Evolutionary conservation across 2,888 invertebrate species (phyloP).

Genomic region (Blera fallax): DNA sequence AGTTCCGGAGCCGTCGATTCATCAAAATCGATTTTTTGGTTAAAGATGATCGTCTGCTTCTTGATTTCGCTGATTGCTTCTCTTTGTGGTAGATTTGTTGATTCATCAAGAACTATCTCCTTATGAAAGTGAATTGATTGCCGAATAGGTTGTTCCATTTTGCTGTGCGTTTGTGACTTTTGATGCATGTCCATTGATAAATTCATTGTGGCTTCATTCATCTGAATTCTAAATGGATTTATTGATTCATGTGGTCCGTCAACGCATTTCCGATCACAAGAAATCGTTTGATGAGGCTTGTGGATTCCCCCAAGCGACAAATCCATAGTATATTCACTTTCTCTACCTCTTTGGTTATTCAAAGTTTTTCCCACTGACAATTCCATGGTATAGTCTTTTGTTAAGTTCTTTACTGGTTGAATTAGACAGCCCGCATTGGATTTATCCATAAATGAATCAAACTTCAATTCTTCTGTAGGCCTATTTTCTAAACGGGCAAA

Average conservation of each 20-base stretch:
- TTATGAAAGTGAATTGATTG: neutral
- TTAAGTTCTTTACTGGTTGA: neutral
- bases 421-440: neutral
- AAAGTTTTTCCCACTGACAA: neutral
- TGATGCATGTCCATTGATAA: neutral
- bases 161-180: neutral
- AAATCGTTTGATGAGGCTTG: neutral
- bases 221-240: no score
- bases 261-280: neutral
- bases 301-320: neutral
- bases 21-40: neutral
- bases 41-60: neutral
- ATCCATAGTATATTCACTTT: neutral
- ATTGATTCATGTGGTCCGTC: neutral
- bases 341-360: neutral
- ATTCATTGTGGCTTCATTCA: neutral
- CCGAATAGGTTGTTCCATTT: neutral
- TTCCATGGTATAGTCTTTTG: conserved; percentile 33
- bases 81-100: no score
- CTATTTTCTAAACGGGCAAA: neutral
- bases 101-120: neutral
- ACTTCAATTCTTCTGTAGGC: neutral
- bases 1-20: neutral
- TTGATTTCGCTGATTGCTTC: neutral
- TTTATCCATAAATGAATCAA: conserved; percentile 13